Percentiles rank a stretch among this genome's conserved stretches.
These are phyloP conservation scores for Drosophila acutilabella DNA, from an alignment of 2,888 invertebrate species.

Conservation along the genomic window DNA sequence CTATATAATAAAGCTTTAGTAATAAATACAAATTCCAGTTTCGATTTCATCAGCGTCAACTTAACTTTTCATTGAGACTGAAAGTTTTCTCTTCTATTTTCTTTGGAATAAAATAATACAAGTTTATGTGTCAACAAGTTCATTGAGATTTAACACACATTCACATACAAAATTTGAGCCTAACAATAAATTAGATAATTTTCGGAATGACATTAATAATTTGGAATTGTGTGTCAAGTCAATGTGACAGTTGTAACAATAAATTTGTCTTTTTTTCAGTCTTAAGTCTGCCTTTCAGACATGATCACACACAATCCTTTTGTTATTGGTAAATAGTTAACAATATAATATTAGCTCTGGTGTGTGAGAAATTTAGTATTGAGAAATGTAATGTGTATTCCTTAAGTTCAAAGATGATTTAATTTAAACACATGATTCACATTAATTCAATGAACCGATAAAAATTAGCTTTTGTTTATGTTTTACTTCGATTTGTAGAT, in stretches of 20 bases:
- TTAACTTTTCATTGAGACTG: slow-evolving; percentile 20
- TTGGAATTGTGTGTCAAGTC: slow-evolving; percentile 20
- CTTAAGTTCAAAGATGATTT: background rate
- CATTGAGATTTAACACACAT: slow-evolving; percentile 42
- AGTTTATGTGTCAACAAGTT: slow-evolving; percentile 63
- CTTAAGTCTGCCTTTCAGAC: background rate
- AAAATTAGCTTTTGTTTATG: background rate
- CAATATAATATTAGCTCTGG: background rate
- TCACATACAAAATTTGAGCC: slow-evolving; percentile 1
- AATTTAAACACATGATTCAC: too few species aligned
- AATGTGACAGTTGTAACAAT: slow-evolving; percentile 36
- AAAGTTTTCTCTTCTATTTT: slow-evolving; percentile 7
- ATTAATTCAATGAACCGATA: too few species aligned
- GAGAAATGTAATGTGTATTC: background rate
- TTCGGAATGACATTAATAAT: slow-evolving; percentile 37
- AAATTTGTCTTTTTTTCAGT: background rate
- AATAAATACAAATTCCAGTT: background rate
- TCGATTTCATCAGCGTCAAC: slow-evolving; percentile 27
- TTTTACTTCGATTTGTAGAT: background rate
- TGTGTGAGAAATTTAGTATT: background rate
- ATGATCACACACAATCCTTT: slow-evolving; percentile 14
- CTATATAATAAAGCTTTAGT: background rate
- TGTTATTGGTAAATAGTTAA: background rate
- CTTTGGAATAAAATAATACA: background rate
- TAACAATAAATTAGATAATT: slow-evolving; percentile 65